Base-by-base conservation (phyloP, 2,888 invertebrate genomes). In the Tenthredo mesomela region DNA sequence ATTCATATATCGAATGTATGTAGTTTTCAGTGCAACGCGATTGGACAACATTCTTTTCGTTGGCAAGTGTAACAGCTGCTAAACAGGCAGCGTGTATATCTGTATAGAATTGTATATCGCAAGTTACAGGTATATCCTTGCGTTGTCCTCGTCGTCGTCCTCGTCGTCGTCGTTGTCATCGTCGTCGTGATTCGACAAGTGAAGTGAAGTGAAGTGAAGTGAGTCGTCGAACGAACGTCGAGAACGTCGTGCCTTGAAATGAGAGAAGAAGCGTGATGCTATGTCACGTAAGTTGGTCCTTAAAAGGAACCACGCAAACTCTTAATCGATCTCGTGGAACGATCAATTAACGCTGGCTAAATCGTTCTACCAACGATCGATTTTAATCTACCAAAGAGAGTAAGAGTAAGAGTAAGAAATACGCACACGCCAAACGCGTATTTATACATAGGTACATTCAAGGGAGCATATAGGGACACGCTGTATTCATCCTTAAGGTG, bases 261-360 rank as follows among this genome's bases (percentile, higher is more conserved):
- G n/a, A 40, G 73, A 43, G 73, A 43, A 40, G 73, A 43, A 43
- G 73, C 84, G 78, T 84, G 84, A 84, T 75, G 67, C 75, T 75
- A 84, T 84, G 84, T 61, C 58, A n/a, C n/a, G 61, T 18, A 29
- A 40, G 78, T 65, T 70, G 84, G 77, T 37, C 84, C 84, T 75
- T 84, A 84, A 84, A 84, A 84, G 84, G 84, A 47, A 67, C 75
- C 77, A 75, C 58, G 84, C 61, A 61, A 71, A 50, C 50, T 80
- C 84, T 85, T 86, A 85, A 86, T 86, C 87, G 85, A 85, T 84
- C 85, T 82, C 85, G 84, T 54, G 83, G 83, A 86, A 87, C 85
- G 86, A 85, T 87, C 85, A 87, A 87, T 87, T 86, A 86, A 85
- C 85, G 87, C 87, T 87, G 25, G 85, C 85, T 87, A 86, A 87